Evolutionary conservation across 2,113 vertebrate genomes (phyloP).

Genomic region (Melanerpes aurifrons): DNA sequence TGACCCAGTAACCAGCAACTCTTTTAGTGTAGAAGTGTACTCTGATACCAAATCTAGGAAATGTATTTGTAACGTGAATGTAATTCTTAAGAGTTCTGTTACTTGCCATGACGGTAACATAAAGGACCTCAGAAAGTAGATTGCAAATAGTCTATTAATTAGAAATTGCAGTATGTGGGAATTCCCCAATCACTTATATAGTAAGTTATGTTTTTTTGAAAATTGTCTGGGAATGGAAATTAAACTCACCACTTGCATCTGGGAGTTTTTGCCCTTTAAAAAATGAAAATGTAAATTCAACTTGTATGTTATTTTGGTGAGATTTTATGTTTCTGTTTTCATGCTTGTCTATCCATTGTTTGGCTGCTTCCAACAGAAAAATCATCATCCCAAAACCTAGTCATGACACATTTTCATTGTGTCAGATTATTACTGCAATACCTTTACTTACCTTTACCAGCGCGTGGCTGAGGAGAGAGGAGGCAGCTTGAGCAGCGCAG

Average conservation of each 20-base stretch:
- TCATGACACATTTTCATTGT: not conserved
- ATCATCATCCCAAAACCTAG: not conserved
- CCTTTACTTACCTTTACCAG: too few relatives aligned
- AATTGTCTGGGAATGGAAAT: not conserved
- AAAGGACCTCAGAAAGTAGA: not conserved
- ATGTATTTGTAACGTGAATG: not conserved
- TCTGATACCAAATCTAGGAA: not conserved
- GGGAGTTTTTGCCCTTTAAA: not conserved
- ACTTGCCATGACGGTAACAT: not conserved
- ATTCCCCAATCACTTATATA: not conserved
- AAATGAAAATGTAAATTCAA: not conserved
- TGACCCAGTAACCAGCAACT: too few relatives aligned
- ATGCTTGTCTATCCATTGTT: not conserved
- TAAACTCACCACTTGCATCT: not conserved
- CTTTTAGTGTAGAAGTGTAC: too few relatives aligned
- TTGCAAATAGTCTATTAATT: not conserved
- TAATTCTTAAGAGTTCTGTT: not conserved
- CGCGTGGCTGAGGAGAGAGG: too few relatives aligned
- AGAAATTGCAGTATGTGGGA: not conserved
- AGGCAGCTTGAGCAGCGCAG: too few relatives aligned
- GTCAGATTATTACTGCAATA: not conserved
- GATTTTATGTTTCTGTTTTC: not conserved
- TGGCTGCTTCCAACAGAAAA: not conserved
- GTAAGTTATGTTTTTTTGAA: not conserved
- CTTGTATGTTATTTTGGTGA: not conserved